phyloP scores from a whole-genome alignment of 2,113 vertebrate genomes.

The Coregonus clupeaformis region DNA sequence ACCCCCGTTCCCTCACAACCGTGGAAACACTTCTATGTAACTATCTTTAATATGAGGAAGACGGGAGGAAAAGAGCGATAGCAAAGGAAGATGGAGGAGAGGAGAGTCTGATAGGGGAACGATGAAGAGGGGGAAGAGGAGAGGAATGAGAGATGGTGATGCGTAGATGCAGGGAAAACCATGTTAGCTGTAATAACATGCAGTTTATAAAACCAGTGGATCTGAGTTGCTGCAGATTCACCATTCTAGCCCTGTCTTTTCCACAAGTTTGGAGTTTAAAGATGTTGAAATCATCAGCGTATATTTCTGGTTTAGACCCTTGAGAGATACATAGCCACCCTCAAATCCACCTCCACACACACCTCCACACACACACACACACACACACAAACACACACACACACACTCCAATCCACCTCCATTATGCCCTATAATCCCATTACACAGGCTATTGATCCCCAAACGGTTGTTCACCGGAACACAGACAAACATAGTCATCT shows the following conservation, averaged over 20 bases:
- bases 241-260: slow-evolving; percentile 27
- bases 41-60: no score
- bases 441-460: slow-evolving; percentile 97
- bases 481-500: slow-evolving; percentile 91
- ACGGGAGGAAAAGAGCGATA: no score
- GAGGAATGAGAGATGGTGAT: no score
- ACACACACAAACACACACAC: no score
- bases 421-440: slow-evolving; percentile 99
- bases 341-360: slow-evolving; percentile 94
- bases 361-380: no score
- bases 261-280: slow-evolving; percentile 49
- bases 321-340: slow-evolving; percentile 86
- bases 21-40: no score
- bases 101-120: no score
- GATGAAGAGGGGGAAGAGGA: no score
- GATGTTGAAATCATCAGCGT: slow-evolving; percentile 82
- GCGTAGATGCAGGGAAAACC: no score
- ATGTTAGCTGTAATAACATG: not conserved
- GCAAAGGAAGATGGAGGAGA: no score
- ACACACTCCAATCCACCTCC: no score
- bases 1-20: no score
- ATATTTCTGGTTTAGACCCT: slow-evolving; percentile 74
- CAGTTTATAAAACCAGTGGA: not conserved
- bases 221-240: slow-evolving; percentile 42
- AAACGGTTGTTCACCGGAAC: slow-evolving; percentile 99